These are phyloP conservation scores for Penelope pileata DNA, from an alignment of 2,113 vertebrate genomes.

Conservation along the genomic window DNA sequence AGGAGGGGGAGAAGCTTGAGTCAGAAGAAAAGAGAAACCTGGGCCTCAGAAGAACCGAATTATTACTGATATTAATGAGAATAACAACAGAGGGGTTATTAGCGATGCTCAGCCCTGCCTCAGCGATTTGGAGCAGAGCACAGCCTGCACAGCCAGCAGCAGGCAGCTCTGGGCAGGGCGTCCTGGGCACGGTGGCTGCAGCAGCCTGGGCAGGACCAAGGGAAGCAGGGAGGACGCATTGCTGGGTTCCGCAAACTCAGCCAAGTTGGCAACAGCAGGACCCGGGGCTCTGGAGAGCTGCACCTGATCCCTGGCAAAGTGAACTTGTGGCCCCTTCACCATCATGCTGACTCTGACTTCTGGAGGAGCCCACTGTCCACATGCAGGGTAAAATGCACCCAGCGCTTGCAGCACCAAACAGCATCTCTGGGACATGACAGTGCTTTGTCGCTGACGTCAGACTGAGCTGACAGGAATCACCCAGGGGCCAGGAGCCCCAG, in stretches of 20 bases:
- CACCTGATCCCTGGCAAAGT: not conserved
- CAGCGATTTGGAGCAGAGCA: not conserved
- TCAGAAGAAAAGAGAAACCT: constrained; percentile 57
- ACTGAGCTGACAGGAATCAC: not conserved
- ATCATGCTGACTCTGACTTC: not conserved
- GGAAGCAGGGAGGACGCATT: not conserved
- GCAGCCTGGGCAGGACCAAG: not conserved
- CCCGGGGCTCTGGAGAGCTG: not conserved
- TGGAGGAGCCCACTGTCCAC: fast-evolving
- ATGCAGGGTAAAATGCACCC: not conserved
- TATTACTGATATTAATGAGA: constrained; percentile 48
- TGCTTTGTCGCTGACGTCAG: not conserved
- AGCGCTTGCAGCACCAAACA: not conserved
- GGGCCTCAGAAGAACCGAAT: constrained; percentile 25
- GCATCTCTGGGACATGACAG: not conserved
- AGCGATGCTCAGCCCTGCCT: not conserved
- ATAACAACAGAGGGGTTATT: constrained; percentile 29
- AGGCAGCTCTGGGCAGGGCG: not conserved
- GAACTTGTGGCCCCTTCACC: fast-evolving
- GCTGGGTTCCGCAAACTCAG: not conserved
- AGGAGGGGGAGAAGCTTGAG: not conserved
- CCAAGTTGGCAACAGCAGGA: fast-evolving
- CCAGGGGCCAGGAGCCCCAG: not conserved
- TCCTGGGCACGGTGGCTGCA: not conserved
- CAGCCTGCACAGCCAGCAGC: not conserved